Evolutionary conservation across 2,113 vertebrate genomes (phyloP).

Genomic region (Sander vitreus): DNA sequence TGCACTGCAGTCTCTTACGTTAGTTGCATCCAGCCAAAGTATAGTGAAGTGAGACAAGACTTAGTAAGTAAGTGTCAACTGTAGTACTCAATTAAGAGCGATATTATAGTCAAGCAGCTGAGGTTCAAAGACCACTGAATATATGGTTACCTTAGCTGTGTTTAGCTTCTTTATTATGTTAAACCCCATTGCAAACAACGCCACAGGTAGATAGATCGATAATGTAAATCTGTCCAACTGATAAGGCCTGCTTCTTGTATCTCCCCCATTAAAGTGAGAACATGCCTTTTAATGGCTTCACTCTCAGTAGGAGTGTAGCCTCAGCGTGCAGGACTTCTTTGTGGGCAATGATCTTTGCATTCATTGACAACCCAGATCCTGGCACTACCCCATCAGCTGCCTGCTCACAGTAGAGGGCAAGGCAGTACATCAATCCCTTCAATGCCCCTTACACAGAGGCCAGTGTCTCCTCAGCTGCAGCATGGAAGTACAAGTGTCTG

Average conservation of each 20-base stretch:
- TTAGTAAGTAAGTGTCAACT: background rate
- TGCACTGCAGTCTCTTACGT: constrained; percentile 50
- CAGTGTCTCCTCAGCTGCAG: constrained; percentile 72
- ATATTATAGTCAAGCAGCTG: background rate
- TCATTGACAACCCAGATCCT: constrained; percentile 69
- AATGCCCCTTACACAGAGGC: constrained; percentile 59
- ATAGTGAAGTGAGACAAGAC: constrained; percentile 27
- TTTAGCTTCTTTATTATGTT: background rate
- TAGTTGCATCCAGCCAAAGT: constrained; percentile 24
- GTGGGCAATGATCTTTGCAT: constrained; percentile 58
- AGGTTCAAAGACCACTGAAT: background rate
- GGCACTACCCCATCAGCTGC: constrained; percentile 70
- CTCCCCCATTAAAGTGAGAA: background rate
- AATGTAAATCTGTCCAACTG: too few relatives aligned
- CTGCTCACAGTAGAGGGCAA: constrained; percentile 45
- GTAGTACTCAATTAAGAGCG: background rate
- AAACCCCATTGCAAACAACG: background rate
- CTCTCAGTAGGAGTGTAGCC: constrained; percentile 18
- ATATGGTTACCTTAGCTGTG: background rate
- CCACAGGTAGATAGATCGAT: background rate
- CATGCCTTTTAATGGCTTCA: constrained; percentile 4
- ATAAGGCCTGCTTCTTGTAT: background rate
- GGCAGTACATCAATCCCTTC: constrained; percentile 61
- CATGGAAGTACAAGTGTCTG: constrained; percentile 31
- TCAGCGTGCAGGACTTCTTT: constrained; percentile 45